Conservation (phyloP, 2,888 invertebrate species). For the Unio pictorum region DNA sequence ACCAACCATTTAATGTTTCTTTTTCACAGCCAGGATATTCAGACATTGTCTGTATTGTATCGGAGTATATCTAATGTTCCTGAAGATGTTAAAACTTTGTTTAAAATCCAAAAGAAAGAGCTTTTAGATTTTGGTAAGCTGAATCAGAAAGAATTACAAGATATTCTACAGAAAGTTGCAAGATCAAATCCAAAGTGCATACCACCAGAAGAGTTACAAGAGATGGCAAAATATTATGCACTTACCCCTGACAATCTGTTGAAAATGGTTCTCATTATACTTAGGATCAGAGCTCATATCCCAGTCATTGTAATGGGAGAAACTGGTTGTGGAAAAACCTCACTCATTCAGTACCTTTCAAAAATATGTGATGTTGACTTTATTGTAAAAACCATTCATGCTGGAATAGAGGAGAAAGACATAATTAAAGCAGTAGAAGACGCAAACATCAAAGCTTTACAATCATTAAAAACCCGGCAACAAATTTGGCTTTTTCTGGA, state of each 20-base stretch:
- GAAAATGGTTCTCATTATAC: slow-evolving; percentile 51
- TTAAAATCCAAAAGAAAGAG: no score
- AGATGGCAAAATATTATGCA: slow-evolving; percentile 34
- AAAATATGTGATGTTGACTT: slow-evolving; percentile 37
- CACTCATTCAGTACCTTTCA: slow-evolving; percentile 44
- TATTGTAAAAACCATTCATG: slow-evolving; percentile 47
- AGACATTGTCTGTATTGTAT: slow-evolving; percentile 45
- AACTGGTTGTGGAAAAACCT: slow-evolving; percentile 59
- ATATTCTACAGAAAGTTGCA: slow-evolving; percentile 26
- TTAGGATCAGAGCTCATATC: slow-evolving; percentile 38
- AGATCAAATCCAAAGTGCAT: slow-evolving; percentile 19
- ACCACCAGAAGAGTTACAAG: slow-evolving; percentile 2
- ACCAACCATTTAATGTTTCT: slow-evolving; percentile 46
- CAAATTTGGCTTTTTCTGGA: slow-evolving; percentile 50
- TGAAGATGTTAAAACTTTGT: no score
- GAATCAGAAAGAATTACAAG: slow-evolving; percentile 21
- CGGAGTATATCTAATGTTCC: slow-evolving; percentile 22
- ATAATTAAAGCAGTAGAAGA: slow-evolving; percentile 22
- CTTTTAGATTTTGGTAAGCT: slow-evolving; percentile 21
- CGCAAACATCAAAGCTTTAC: slow-evolving; percentile 18
- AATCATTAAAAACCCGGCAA: background rate
- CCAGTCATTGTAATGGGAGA: slow-evolving; percentile 57
- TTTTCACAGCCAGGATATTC: slow-evolving; percentile 43
- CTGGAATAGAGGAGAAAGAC: slow-evolving; percentile 32
- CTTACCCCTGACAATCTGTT: slow-evolving; percentile 53